phyloP scores from a whole-genome alignment of 2,113 vertebrate genomes.

The Marcusenius ussheri region DNA sequence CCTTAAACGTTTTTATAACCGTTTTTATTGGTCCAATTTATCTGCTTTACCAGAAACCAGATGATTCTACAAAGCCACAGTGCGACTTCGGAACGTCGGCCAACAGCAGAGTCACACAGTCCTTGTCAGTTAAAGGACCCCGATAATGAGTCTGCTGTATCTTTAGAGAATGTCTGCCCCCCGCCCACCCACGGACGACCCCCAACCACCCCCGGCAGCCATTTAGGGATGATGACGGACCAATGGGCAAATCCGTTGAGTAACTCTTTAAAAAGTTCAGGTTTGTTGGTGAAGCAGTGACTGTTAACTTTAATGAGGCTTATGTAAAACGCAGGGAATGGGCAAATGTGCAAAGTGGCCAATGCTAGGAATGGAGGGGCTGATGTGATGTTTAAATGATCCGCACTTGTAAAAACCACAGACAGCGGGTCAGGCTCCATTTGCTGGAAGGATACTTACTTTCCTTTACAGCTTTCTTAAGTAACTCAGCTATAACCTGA shows the following conservation, averaged over 20 bases:
- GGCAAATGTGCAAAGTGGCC: background rate
- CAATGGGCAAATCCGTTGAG: background rate
- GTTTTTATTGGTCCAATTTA: slow-evolving; percentile 10
- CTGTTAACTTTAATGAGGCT: slow-evolving; percentile 3
- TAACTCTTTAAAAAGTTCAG: background rate
- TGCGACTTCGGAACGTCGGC: background rate
- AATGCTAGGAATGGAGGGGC: background rate
- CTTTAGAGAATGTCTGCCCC: background rate
- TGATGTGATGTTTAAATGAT: background rate
- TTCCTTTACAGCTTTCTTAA: background rate
- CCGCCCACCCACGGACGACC: background rate
- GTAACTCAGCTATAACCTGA: background rate
- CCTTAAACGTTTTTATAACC: background rate
- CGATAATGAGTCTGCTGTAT: background rate
- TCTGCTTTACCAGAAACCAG: background rate
- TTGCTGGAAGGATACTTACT: background rate
- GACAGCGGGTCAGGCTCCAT: background rate
- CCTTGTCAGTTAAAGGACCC: background rate
- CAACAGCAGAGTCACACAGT: background rate
- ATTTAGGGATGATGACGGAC: background rate
- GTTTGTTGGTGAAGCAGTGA: background rate
- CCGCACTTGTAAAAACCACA: background rate
- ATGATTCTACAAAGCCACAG: background rate
- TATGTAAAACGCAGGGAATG: background rate
- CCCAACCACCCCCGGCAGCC: background rate